Percentiles rank a stretch among this genome's conserved stretches.
Conservation (phyloP, 2,888 invertebrate species). For the Baronia brevicornis region DNA sequence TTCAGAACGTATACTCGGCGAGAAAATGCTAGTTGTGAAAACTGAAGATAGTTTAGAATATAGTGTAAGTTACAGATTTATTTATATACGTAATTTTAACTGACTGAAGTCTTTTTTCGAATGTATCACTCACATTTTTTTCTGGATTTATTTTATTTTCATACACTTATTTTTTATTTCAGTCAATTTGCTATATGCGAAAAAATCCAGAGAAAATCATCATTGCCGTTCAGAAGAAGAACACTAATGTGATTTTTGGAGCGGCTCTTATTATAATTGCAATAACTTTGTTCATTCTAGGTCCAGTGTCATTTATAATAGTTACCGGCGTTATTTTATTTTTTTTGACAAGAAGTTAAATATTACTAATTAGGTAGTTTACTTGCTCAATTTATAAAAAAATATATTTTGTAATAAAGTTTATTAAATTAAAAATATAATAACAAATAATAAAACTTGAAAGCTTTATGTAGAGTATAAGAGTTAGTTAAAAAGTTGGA, state of each 20-base stretch:
- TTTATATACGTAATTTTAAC: too few relatives aligned
- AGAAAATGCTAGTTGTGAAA: conserved; percentile 48
- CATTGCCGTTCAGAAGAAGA: conserved; percentile 29
- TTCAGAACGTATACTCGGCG: conserved; percentile 57
- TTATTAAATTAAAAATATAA: too few relatives aligned
- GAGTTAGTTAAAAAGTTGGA: too few relatives aligned
- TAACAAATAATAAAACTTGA: too few relatives aligned
- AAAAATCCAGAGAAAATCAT: conserved; percentile 37
- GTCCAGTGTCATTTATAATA: conserved; percentile 30
- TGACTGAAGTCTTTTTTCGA: conserved; percentile 4
- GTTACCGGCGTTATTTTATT: conserved; percentile 4
- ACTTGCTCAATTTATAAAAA: too few relatives aligned
- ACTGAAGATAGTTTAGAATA: conserved; percentile 47
- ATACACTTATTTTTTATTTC: conserved; percentile 29
- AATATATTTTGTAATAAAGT: too few relatives aligned
- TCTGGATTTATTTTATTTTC: too few relatives aligned
- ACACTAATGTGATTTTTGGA: conserved; percentile 31
- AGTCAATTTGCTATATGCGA: conserved; percentile 45
- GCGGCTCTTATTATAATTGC: conserved; percentile 36
- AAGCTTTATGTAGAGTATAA: too few relatives aligned
- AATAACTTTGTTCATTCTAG: conserved; percentile 35
- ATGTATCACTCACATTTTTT: too few relatives aligned
- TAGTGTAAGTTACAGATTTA: conserved; percentile 44
- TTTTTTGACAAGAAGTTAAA: conserved; percentile 4
- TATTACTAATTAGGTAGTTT: too few relatives aligned